A percentile compares a stretch with the other conserved stretches of the same genome.
These are phyloP conservation scores for Callyntrura guangdongensis DNA, from an alignment of 2,888 invertebrate species.

Conservation along the genomic window DNA sequence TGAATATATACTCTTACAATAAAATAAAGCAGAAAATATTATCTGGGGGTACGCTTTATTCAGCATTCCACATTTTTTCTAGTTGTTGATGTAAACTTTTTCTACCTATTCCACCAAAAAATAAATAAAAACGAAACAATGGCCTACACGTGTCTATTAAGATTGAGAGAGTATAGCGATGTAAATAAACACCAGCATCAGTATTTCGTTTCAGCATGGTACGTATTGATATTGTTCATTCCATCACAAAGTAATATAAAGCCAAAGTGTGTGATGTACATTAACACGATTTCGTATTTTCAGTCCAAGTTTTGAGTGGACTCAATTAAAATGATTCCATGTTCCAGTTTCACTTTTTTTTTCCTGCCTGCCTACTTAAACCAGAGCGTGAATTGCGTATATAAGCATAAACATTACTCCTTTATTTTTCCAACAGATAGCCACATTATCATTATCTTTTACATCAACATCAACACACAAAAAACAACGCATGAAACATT, in stretches of 20 bases:
- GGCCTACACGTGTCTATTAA: slow-evolving; percentile 41
- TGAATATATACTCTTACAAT: not conserved
- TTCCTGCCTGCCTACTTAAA: slow-evolving; percentile 5
- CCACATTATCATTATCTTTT: slow-evolving; percentile 30
- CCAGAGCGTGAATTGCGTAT: slow-evolving; percentile 22
- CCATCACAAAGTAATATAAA: not conserved
- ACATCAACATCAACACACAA: slow-evolving; percentile 30
- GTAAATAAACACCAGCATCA: slow-evolving; percentile 1
- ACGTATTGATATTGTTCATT: too few relatives aligned
- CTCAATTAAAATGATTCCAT: slow-evolving; percentile 67
- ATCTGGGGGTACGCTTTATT: not conserved
- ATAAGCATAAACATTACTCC: not conserved
- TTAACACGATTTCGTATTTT: not conserved
- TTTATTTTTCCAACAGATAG: not conserved
- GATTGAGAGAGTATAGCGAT: not conserved
- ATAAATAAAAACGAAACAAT: slow-evolving; percentile 17
- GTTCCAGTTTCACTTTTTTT: slow-evolving; percentile 63
- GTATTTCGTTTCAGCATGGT: too few relatives aligned
- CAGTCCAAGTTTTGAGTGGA: not conserved
- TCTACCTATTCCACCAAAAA: not conserved
- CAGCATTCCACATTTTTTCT: not conserved
- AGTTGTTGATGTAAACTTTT: too few relatives aligned
- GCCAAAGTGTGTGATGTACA: not conserved
- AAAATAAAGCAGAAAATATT: not conserved
- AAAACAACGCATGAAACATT: not conserved